These are phyloP conservation scores for Tetrao urogallus DNA, from an alignment of 2,113 vertebrate species.

Conservation along the genomic window DNA sequence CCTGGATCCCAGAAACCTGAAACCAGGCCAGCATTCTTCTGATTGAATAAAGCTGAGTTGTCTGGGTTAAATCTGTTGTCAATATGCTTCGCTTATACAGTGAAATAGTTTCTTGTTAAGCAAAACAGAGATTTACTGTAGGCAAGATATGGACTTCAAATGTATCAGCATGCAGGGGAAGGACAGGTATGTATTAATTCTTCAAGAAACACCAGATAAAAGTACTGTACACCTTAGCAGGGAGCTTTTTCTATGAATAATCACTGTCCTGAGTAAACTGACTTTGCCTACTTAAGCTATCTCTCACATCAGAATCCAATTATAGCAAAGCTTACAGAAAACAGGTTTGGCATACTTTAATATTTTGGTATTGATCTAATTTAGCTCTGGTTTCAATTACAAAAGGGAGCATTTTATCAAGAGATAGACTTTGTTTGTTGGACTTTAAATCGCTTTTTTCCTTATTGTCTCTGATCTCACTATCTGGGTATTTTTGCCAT, in stretches of 20 bases:
- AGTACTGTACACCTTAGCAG: constrained; percentile 8
- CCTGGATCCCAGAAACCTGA: constrained; percentile 70
- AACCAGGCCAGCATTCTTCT: constrained; percentile 45
- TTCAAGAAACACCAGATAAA: not conserved
- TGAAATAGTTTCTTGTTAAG: constrained; percentile 73
- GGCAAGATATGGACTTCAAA: constrained; percentile 56
- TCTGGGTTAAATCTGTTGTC: constrained; percentile 71
- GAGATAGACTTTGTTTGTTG: constrained; percentile 43
- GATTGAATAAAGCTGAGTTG: constrained; percentile 65
- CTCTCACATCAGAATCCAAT: constrained; percentile 46
- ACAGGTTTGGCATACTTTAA: constrained; percentile 60
- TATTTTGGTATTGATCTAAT: constrained; percentile 72
- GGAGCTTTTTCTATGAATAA: constrained; percentile 65
- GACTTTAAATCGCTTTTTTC: constrained; percentile 45
- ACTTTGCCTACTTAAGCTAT: constrained; percentile 58
- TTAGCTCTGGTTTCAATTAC: constrained; percentile 72
- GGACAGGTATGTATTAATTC: constrained; percentile 30
- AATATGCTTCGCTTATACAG: constrained; percentile 48
- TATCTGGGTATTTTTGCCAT: not conserved
- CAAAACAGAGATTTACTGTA: constrained; percentile 64
- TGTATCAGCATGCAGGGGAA: not conserved
- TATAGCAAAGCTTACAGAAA: constrained; percentile 66
- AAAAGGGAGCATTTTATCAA: constrained; percentile 32
- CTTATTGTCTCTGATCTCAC: constrained; percentile 27
- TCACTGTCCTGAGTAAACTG: constrained; percentile 59